Conservation (phyloP, 2,797 vertebrate genomes). For the Thalassophryne amazonica region DNA sequence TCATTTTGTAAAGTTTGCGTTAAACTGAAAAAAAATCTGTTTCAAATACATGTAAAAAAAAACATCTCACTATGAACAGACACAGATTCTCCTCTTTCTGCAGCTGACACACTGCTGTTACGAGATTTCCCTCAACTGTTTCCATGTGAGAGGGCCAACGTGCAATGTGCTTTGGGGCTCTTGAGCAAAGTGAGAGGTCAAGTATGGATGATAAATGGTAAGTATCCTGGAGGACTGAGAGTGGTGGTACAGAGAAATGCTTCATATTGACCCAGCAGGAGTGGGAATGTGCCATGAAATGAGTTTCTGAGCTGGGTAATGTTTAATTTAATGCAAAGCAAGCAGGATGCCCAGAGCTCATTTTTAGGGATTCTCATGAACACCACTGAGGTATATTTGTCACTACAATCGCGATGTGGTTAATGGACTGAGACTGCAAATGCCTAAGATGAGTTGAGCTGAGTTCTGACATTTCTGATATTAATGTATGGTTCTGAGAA, state of each 20-base stretch:
- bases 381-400: slow-evolving; percentile 27
- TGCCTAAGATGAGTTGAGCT: too few relatives aligned
- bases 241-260: slow-evolving; percentile 24
- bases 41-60: too few relatives aligned
- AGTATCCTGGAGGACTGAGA: slow-evolving; percentile 18
- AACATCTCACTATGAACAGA: too few relatives aligned
- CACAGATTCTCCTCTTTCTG: not conserved
- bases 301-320: slow-evolving; percentile 53
- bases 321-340: slow-evolving; percentile 63
- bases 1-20: too few relatives aligned
- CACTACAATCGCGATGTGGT: too few relatives aligned
- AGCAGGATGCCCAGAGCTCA: slow-evolving; percentile 43
- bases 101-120: not conserved
- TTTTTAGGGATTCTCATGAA: slow-evolving; percentile 34
- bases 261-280: slow-evolving; percentile 42
- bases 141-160: not conserved
- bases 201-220: slow-evolving; percentile 41
- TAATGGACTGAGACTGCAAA: too few relatives aligned
- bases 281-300: slow-evolving; percentile 64
- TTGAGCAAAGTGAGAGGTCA: slow-evolving; percentile 43
- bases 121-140: not conserved
- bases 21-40: too few relatives aligned
- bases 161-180: slow-evolving; percentile 18
- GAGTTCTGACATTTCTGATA: too few relatives aligned
- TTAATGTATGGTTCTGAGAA: too few relatives aligned